Percentiles rank a stretch among this genome's conserved stretches.
Evolutionary conservation across 2,797 vertebrate genomes (phyloP).

Genomic region (Xiphorhynchus erythropygius): DNA sequence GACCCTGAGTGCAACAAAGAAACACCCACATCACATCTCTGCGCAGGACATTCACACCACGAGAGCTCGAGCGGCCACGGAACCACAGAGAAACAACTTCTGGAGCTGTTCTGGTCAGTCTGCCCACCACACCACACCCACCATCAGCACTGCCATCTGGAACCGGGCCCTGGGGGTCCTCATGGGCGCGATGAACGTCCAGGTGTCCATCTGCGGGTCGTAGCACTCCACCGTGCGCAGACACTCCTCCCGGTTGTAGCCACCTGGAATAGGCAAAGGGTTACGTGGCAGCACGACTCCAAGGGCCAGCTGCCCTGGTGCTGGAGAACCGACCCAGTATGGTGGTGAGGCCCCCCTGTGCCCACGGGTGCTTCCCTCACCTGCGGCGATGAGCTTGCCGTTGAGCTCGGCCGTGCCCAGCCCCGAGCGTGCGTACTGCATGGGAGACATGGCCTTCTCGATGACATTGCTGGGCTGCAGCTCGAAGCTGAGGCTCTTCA

Average conservation of each 20-base stretch:
- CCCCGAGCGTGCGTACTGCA: constrained; percentile 96
- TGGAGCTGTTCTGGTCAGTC: too few species aligned
- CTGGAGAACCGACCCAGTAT: neutral
- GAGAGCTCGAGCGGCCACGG: fast-evolving
- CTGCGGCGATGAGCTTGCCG: constrained; percentile 90
- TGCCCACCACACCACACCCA: constrained; percentile 48
- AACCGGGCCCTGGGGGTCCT: constrained; percentile 95
- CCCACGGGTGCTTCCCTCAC: constrained; percentile 24
- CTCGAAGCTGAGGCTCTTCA: constrained; percentile 97
- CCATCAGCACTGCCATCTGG: constrained; percentile 98
- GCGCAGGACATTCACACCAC: fast-evolving
- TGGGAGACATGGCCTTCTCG: constrained; percentile 90
- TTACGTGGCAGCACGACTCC: neutral
- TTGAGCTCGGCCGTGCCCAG: constrained; percentile 90
- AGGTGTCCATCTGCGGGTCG: constrained; percentile 86
- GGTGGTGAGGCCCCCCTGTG: neutral
- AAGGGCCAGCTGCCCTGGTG: fast-evolving
- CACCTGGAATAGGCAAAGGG: constrained; percentile 77
- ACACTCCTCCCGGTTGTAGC: constrained; percentile 97
- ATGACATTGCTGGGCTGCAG: constrained; percentile 82
- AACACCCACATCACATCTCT: neutral
- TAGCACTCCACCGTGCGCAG: constrained; percentile 97
- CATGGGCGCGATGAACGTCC: constrained; percentile 96
- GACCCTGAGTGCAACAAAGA: constrained; percentile 79
- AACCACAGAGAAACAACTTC: neutral